Evolutionary conservation across 2,888 invertebrate genomes (phyloP).

Genomic region (Phrixothrix hirtus): DNA sequence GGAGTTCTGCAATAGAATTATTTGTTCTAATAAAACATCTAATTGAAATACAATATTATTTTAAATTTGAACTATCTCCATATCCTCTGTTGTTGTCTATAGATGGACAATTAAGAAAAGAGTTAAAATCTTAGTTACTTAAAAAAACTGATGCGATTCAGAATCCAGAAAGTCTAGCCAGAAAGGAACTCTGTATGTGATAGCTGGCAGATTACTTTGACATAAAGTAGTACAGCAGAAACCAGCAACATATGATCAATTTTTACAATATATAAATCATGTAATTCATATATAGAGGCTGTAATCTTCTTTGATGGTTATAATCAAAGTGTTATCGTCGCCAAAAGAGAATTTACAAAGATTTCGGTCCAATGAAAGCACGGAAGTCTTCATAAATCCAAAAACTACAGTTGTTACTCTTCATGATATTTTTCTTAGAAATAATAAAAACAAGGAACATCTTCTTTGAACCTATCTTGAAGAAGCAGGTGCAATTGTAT

Average conservation of each 20-base stretch:
- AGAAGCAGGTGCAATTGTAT: too few species aligned
- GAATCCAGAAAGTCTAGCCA: background rate
- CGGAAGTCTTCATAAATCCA: background rate
- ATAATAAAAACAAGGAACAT: background rate
- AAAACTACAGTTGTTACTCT: background rate
- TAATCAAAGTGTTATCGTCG: background rate
- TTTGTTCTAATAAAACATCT: background rate
- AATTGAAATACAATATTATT: constrained; percentile 1
- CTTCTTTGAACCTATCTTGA: too few species aligned
- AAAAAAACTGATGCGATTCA: background rate
- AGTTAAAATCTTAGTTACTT: background rate
- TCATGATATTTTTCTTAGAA: constrained; percentile 1
- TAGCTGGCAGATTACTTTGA: background rate
- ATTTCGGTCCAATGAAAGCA: background rate
- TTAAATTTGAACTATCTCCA: constrained; percentile 3
- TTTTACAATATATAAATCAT: background rate
- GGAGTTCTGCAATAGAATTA: constrained; percentile 3
- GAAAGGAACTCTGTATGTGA: background rate
- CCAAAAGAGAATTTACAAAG: background rate
- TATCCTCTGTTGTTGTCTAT: background rate
- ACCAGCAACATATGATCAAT: background rate
- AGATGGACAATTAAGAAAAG: background rate
- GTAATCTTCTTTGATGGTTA: constrained; percentile 1
- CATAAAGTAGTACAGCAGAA: background rate
- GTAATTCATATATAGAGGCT: background rate